Conservation (phyloP, 2,797 vertebrate species). For the Lithobates pipiens region DNA sequence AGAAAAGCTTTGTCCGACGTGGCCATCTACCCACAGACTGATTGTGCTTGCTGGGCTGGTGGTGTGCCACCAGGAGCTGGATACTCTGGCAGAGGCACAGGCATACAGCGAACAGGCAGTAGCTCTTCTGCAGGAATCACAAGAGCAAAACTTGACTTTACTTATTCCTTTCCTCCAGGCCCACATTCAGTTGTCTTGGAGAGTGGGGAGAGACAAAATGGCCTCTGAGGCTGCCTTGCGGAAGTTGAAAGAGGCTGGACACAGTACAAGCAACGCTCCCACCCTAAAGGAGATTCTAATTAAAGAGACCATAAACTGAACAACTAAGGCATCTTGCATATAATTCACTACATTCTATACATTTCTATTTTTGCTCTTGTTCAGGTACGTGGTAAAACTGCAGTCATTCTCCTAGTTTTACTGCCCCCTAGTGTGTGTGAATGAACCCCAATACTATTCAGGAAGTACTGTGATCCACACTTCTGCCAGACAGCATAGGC, state of each 20-base stretch:
- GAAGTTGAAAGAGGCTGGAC: slow-evolving; percentile 78
- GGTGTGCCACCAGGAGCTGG: slow-evolving; percentile 89
- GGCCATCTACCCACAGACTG: slow-evolving; percentile 73
- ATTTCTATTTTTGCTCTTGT: too few species aligned
- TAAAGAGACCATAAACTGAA: slow-evolving; percentile 83
- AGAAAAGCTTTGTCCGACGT: slow-evolving; percentile 80
- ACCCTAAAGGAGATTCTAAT: slow-evolving; percentile 87
- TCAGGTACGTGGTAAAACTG: too few species aligned
- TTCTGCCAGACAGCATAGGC: too few species aligned
- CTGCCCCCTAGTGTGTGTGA: too few species aligned
- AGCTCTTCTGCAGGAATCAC: slow-evolving; percentile 75
- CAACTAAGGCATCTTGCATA: neutral
- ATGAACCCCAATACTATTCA: too few species aligned
- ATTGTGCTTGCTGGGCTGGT: slow-evolving; percentile 86
- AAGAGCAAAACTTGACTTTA: slow-evolving; percentile 73
- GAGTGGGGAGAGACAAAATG: slow-evolving; percentile 89
- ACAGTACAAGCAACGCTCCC: slow-evolving; percentile 76
- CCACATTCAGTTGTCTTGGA: slow-evolving; percentile 88
- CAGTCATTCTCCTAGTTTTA: too few species aligned
- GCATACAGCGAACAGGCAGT: slow-evolving; percentile 85
- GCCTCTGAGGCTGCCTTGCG: slow-evolving; percentile 84
- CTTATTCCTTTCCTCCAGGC: slow-evolving; percentile 84
- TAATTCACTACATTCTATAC: slow-evolving; percentile 1
- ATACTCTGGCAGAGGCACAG: slow-evolving; percentile 84
- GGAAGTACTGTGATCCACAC: too few species aligned